These are phyloP conservation scores for Cynoglossus semilaevis DNA, from an alignment of 2,113 vertebrate species.

Conservation along the genomic window DNA sequence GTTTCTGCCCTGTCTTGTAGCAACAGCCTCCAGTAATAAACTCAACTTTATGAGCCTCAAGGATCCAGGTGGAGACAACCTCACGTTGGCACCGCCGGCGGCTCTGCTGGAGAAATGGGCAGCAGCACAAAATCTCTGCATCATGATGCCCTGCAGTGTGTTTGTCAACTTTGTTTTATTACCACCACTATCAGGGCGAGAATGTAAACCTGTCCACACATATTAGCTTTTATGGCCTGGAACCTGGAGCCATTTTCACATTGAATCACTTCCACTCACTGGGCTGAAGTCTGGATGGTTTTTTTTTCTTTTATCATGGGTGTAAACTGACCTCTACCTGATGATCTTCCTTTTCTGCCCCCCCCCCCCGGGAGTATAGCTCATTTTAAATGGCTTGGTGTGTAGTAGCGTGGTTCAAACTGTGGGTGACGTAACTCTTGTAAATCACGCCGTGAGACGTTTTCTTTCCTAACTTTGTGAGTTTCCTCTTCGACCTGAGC, in stretches of 20 bases:
- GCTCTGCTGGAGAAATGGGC: constrained; percentile 17
- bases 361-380: constrained; percentile 64
- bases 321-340: constrained; percentile 48
- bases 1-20: neutral
- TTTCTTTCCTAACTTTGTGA: constrained; percentile 64
- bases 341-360: constrained; percentile 45
- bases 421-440: constrained; percentile 76
- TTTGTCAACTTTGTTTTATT: constrained; percentile 43
- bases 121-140: constrained; percentile 7
- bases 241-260: neutral
- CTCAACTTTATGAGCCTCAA: constrained; percentile 34
- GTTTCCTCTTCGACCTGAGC: constrained; percentile 61
- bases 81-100: constrained; percentile 18
- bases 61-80: constrained; percentile 25
- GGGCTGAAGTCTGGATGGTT: neutral
- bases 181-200: constrained; percentile 17
- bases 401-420: constrained; percentile 71
- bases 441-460: constrained; percentile 69
- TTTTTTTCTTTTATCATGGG: constrained; percentile 5
- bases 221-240: constrained; percentile 8
- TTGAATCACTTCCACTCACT: neutral
- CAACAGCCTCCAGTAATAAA: constrained; percentile 29
- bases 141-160: constrained; percentile 29
- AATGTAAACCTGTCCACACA: constrained; percentile 24
- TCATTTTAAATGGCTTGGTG: constrained; percentile 72